Percentiles rank a stretch among this genome's conserved stretches.
Evolutionary conservation across 1,140 invertebrate genomes (phyloP).

Genomic region (Aethina tumida): DNA sequence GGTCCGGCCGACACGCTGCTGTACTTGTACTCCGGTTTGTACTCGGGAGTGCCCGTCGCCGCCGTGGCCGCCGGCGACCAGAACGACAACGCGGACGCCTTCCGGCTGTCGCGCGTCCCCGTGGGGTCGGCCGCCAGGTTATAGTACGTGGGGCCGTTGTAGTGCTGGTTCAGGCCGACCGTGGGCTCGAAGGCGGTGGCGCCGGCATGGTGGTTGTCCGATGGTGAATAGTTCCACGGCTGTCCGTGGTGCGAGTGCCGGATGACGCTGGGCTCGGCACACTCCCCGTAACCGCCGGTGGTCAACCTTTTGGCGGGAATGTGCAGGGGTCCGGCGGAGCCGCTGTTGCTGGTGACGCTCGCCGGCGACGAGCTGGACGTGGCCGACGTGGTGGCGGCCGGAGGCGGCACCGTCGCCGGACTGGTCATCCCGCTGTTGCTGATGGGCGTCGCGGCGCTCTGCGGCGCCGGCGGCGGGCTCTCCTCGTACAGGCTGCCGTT

Average conservation of each 20-base stretch:
- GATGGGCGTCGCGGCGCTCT: slow-evolving; percentile 40
- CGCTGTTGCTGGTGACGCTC: slow-evolving; percentile 51
- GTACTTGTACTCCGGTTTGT: slow-evolving; percentile 51
- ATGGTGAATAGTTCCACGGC: slow-evolving; percentile 57
- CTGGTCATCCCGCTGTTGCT: slow-evolving; percentile 40
- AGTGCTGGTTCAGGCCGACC: slow-evolving; percentile 55
- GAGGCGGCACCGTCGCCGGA: slow-evolving; percentile 43
- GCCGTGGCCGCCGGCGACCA: slow-evolving; percentile 49
- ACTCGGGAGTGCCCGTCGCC: slow-evolving; percentile 44
- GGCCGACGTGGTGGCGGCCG: slow-evolving; percentile 42
- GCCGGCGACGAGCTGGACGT: slow-evolving; percentile 61
- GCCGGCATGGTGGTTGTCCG: slow-evolving; percentile 49
- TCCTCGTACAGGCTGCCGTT: slow-evolving; percentile 67
- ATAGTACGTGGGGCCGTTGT: slow-evolving; percentile 65
- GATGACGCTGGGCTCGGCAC: slow-evolving; percentile 55
- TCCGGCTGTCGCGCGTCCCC: slow-evolving; percentile 47
- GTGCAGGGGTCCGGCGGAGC: slow-evolving; percentile 57
- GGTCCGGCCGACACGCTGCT: slow-evolving; percentile 42
- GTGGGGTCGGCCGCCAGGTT: slow-evolving; percentile 57
- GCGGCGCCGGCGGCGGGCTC: slow-evolving; percentile 54
- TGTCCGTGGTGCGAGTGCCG: slow-evolving; percentile 58
- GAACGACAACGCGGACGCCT: slow-evolving; percentile 53
- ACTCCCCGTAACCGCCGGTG: slow-evolving; percentile 46
- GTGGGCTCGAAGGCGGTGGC: slow-evolving; percentile 46
- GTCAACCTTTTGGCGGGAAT: slow-evolving; percentile 70